Evolutionary conservation across 2,888 invertebrate genomes (phyloP), one percentile per base, ranked within the genome.

Genomic region (Galerucella pusilla): DNA sequence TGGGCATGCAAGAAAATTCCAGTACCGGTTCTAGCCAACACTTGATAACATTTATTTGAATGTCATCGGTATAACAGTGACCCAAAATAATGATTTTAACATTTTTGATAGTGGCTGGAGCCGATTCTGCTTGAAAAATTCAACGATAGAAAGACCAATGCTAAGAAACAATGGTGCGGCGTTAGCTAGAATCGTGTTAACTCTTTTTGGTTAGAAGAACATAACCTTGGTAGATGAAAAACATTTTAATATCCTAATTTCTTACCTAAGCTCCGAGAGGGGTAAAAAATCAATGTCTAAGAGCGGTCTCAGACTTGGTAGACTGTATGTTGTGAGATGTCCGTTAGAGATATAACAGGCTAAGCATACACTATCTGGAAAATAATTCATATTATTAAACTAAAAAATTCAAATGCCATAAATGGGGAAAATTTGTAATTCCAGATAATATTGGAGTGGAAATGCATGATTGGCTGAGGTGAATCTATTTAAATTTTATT

Each of bases 341-440:
- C 98, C 98, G 88, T 95, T 97, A 78, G 97, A 97, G 85, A 97
- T 91, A 90, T 98, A 98, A 89, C 96, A 96, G 83, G 96, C 94
- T 86, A 98, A 91, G 88, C 97, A 98, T 84, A 97, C 96, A 88
- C 96, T 96, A 89, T 97, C 97, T 97, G 92, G 16, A 90, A 90
- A 78, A 65, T 16, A 5, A 57, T 20, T 6, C 11, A 16, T 57
- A 16, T 57, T 10, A 57, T 57, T 57, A 10, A 20, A 57, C 57
- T 10, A 1, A 16, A 6, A 16, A 57, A 57, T 10, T 12, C 1
- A 46, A 35, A 5, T 5, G 4, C 20, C 20, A 20, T 20, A 20
- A 20, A 20, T 20, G 20, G 20, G 20, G 0, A 20, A 20, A 20
- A 20, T 20, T 20, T 20, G 20, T 20, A 20, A 20, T 20, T 20